Conservation (phyloP, 2,888 invertebrate genomes). For the Troides aeacus region DNA sequence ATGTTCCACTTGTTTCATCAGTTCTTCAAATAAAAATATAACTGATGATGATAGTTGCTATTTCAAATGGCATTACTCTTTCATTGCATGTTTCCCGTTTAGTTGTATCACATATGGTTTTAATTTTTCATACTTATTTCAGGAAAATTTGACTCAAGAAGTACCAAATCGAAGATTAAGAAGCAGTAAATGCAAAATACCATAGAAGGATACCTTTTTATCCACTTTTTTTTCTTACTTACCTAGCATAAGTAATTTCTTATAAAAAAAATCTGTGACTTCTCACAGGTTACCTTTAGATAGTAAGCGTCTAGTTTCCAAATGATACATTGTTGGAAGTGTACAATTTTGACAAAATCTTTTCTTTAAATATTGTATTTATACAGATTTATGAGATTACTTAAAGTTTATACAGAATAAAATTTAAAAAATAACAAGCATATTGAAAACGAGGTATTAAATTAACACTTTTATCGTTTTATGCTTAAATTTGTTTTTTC, state of each 20-base stretch:
- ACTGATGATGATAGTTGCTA: too few species aligned
- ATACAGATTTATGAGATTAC: not conserved
- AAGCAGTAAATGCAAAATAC: constrained; percentile 44
- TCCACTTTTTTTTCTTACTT: constrained; percentile 4
- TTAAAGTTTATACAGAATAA: not conserved
- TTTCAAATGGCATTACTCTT: too few species aligned
- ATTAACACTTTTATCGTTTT: too few species aligned
- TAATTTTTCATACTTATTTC: constrained; percentile 36
- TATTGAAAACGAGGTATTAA: too few species aligned
- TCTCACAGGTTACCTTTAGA: not conserved
- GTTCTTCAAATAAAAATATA: too few species aligned
- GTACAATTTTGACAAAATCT: not conserved
- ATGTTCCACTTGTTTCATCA: too few species aligned
- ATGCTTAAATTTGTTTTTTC: too few species aligned
- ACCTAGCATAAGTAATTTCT: constrained; percentile 8
- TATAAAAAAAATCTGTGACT: constrained; percentile 4
- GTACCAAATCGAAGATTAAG: constrained; percentile 56
- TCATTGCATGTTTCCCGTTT: too few species aligned
- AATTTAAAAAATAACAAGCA: too few species aligned
- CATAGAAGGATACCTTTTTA: not conserved
- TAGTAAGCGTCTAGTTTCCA: not conserved
- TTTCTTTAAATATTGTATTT: not conserved
- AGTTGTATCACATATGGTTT: not conserved
- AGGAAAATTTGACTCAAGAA: constrained; percentile 45
- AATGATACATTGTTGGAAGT: too few species aligned